phyloP scores from a whole-genome alignment of 2,113 vertebrate genomes.

The Perca schrenkii region DNA sequence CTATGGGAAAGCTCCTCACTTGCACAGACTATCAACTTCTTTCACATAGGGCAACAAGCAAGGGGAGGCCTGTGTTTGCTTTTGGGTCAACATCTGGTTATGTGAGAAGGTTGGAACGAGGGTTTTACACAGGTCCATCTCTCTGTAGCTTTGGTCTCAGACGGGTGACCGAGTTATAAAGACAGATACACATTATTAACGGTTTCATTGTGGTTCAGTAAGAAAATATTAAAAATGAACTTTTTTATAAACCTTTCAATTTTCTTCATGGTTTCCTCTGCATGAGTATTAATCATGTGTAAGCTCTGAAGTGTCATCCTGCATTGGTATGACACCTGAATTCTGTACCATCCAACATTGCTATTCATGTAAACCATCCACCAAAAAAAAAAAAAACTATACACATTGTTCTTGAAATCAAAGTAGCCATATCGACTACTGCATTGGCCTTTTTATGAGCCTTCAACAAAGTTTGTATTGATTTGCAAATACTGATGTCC shows the following conservation, averaged over 20 bases:
- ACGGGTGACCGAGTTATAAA: too few species aligned
- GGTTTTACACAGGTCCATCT: too few species aligned
- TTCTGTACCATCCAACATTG: background rate
- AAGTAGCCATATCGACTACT: background rate
- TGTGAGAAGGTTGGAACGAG: too few species aligned
- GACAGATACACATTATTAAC: too few species aligned
- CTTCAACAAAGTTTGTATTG: conserved; percentile 27
- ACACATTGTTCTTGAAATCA: conserved; percentile 24
- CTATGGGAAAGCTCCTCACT: too few species aligned
- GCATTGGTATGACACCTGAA: background rate
- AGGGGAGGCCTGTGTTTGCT: background rate
- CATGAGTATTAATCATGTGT: background rate
- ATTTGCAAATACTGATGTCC: conserved; percentile 43
- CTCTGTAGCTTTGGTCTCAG: too few species aligned
- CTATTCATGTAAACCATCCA: background rate
- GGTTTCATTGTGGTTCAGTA: background rate
- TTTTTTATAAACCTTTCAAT: background rate
- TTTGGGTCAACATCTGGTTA: background rate
- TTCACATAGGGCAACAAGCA: background rate
- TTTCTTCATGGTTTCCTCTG: background rate
- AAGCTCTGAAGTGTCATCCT: background rate
- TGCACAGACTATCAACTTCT: too few species aligned
- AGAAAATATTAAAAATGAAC: background rate
- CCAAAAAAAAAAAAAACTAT: background rate
- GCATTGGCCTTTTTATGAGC: background rate